Base-by-base conservation (phyloP, 2,797 vertebrate species). In the Harpagifer antarcticus region DNA sequence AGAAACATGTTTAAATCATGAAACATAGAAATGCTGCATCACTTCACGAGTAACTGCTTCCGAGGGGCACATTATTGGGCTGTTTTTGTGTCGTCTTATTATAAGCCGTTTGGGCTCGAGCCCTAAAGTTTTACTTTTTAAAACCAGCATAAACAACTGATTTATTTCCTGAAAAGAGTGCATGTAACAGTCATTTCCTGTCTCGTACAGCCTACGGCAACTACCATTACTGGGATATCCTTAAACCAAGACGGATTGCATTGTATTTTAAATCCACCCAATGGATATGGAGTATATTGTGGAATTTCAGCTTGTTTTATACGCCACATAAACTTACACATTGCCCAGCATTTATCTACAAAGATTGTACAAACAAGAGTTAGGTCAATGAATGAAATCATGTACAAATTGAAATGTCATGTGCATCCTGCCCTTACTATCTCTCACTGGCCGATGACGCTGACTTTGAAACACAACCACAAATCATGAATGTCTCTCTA, bases 351-450 rank as follows among this genome's bases (percentile, higher is more conserved):
- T 42, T 59, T 15, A n/a, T 37, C 61, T 43, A 27, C 7, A 47
- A 59, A 44, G 27, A 56, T 3, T 60, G 23, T 14, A 47, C n/a
- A 67, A 53, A 48, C 2, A 64, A 44, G 20, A 42, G 64, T 44
- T 64, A 40, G 71, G 74, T 74, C 62, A 74, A 79, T 79, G 23
- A 44, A 68, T 31, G 5, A 0, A 14, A 33, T 19, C 56, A 7
- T 56, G 52, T 68, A 2, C 1, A 1, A 20, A 44, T 50, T 27
- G 20, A 55, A 63, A 55, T 20, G 0, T 19, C 45, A 59, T 19
- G 27, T 23, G 45, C 17, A 31, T 54, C n/a, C 27, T 13, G 73
- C 55, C 43, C 31, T 31, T n/a, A 20, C 10, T 48, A 10, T 43
- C 20, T 42, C 23, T 63, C 49, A 74, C 47, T 43, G n/a, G 20